A percentile compares a stretch with the other conserved stretches of the same genome.
Evolutionary conservation across 2,113 vertebrate genomes (phyloP).

Genomic region (Halcyon malimbica): DNA sequence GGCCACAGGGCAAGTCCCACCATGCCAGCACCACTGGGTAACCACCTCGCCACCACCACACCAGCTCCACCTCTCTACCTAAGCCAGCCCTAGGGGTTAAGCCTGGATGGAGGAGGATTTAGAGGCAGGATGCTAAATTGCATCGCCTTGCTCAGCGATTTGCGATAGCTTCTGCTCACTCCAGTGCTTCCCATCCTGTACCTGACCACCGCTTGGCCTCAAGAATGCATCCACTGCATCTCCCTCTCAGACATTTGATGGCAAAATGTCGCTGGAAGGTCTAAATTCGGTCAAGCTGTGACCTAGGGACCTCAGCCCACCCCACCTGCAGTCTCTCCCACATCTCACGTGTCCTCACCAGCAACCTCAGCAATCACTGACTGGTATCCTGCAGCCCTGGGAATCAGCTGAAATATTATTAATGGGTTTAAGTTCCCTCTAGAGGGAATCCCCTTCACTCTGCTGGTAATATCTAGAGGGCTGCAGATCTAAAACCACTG

Average conservation of each 20-base stretch:
- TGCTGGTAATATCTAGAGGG: background rate
- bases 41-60: rapidly evolving
- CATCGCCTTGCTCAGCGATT: conserved; percentile 2
- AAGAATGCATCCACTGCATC: background rate
- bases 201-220: rapidly evolving
- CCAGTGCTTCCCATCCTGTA: background rate
- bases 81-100: conserved; percentile 14
- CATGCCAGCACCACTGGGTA: rapidly evolving
- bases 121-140: conserved; percentile 15
- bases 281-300: background rate
- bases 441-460: conserved; percentile 19
- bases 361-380: background rate
- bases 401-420: background rate
- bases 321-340: background rate
- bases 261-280: background rate
- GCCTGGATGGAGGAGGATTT: conserved; percentile 40
- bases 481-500: conserved; percentile 38
- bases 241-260: background rate
- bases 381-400: background rate
- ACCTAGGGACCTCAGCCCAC: background rate
- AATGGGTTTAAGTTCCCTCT: conserved; percentile 29
- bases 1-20: rapidly evolving
- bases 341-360: rapidly evolving
- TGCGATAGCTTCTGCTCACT: background rate
- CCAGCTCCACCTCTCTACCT: background rate